phyloP scores from a whole-genome alignment of 1,140 invertebrate species.

The Polyergus mexicanus region DNA sequence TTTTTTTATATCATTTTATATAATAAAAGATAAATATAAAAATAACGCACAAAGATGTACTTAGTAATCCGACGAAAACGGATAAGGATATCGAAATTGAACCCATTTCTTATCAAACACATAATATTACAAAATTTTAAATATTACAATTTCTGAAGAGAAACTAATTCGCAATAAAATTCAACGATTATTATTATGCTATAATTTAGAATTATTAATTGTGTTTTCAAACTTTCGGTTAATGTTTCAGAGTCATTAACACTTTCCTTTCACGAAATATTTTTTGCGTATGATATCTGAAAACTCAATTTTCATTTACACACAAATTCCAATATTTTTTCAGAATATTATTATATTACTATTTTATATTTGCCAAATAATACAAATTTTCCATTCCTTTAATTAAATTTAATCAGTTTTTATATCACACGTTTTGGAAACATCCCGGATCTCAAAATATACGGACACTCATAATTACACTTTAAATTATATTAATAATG shows the following conservation, averaged over 20 bases:
- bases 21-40: constrained; percentile 3
- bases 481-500: not conserved
- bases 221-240: not conserved
- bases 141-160: not conserved
- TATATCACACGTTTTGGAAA: not conserved
- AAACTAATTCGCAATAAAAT: constrained; percentile 4
- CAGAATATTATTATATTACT: not conserved
- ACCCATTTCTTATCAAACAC: not conserved
- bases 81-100: constrained; percentile 1
- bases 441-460: not conserved
- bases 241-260: not conserved
- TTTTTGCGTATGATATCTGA: not conserved
- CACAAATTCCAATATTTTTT: not conserved
- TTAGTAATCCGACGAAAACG: constrained; percentile 18
- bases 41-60: not conserved
- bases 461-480: not conserved
- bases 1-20: constrained; percentile 5
- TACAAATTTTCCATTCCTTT: not conserved
- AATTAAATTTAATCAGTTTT: not conserved
- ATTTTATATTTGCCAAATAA: not conserved
- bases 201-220: constrained; percentile 23
- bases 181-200: not conserved
- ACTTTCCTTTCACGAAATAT: constrained; percentile 28
- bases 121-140: not conserved
- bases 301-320: not conserved